These are phyloP conservation scores for Drosophila fulvimacula DNA, from an alignment of 2,888 invertebrate species.

Conservation along the genomic window DNA sequence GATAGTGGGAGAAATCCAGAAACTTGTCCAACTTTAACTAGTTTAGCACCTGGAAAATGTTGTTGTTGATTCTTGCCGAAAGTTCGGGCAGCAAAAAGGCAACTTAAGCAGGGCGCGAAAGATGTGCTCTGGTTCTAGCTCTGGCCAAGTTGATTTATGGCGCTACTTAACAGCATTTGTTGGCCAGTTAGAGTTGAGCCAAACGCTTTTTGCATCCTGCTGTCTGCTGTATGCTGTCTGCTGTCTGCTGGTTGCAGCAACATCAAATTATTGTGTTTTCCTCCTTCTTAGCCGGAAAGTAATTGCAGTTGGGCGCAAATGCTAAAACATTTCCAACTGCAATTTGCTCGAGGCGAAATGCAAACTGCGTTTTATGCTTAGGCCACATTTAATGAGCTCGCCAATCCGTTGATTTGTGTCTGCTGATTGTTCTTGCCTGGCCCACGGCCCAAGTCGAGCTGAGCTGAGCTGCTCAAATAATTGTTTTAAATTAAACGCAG, in stretches of 20 bases:
- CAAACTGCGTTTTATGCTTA: slow-evolving; percentile 23
- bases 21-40: slow-evolving; percentile 31
- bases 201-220: slow-evolving; percentile 31
- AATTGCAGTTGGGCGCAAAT: slow-evolving; percentile 32
- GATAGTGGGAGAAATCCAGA: slow-evolving; percentile 10
- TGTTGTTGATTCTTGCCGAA: slow-evolving; percentile 51
- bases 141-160: slow-evolving; percentile 64
- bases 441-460: slow-evolving; percentile 14
- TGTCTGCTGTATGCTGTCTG: slow-evolving; percentile 14
- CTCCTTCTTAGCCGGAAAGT: slow-evolving; percentile 13
- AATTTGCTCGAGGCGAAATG: slow-evolving; percentile 21
- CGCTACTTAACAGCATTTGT: slow-evolving; percentile 70
- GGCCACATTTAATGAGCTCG: slow-evolving; percentile 32
- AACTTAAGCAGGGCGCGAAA: slow-evolving; percentile 11
- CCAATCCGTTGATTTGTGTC: slow-evolving; percentile 31
- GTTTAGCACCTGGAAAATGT: slow-evolving; percentile 55
- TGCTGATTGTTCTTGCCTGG: slow-evolving; percentile 26
- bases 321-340: slow-evolving; percentile 33
- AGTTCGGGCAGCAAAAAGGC: slow-evolving; percentile 18
- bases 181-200: slow-evolving; percentile 55
- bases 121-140: slow-evolving; percentile 15
- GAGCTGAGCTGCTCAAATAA: slow-evolving; percentile 61
- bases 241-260: slow-evolving; percentile 10
- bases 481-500: slow-evolving; percentile 79
- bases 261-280: slow-evolving; percentile 46